Evolutionary conservation across 1,140 invertebrate species (phyloP), one percentile per base, ranked within the genome.

Genomic region (Drosophila orena): DNA sequence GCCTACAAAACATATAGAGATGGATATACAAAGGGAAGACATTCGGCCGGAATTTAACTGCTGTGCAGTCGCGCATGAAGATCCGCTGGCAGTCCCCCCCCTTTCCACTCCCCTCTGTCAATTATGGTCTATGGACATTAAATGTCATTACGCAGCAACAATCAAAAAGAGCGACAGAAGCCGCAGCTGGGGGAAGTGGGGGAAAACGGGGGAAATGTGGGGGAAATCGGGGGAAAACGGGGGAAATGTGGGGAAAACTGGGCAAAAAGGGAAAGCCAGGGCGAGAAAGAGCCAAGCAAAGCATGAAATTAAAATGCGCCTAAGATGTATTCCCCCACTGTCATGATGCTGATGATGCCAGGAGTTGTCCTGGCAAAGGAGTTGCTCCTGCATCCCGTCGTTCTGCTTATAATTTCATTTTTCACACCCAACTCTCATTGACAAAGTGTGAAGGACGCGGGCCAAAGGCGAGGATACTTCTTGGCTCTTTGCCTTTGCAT

Each of bases 241-340:
- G 47, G 30, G n/a, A 57, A 17, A 17, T 17, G 17, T 17, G 17
- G 17, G 17, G 17, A 17, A 17, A 17, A 17, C 17, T 17, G 17
- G 24, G 24, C 24, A 4, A 24, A 4, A 24, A 24, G 24, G 24
- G 4, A 22, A 24, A 24, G 4, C 22, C 24, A 4, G 35, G 53
- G 37, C 52, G 60, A 66, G 54, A 57, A 35, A 52, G 61, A 46
- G 46, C 42, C 71, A 83, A 90, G 86, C 81, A 79, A 81, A 90
- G 85, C 86, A 90, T 90, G 86, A 90, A 90, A 90, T 90, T 90
- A 90, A 90, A 90, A 90, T 90, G 71, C 86, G 86, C 85, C 85
- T 90, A 89, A 89, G 85, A 89, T 90, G 85, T 89, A 89, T 89
- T 84, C 80, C 64, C 64, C 73, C 57, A 77, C 83, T 89, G 79